These are phyloP conservation scores for Ganaspis brasiliensis DNA, from an alignment of 2,888 invertebrate genomes.

Conservation along the genomic window DNA sequence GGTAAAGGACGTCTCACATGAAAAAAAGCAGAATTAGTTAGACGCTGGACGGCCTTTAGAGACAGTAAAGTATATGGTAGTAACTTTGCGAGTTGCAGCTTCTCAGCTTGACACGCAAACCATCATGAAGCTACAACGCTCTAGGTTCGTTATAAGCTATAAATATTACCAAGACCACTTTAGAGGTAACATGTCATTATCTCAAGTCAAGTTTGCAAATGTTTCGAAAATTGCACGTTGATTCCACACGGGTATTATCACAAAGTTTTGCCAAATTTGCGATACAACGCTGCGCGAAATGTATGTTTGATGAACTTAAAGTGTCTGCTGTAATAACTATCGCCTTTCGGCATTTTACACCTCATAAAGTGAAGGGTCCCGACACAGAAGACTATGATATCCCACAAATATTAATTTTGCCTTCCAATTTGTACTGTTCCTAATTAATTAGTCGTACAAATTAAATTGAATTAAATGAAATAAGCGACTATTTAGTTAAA, in stretches of 20 bases:
- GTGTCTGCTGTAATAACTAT: conserved; percentile 21
- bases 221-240: conserved; percentile 69
- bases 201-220: too few species aligned
- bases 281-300: too few species aligned
- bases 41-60: conserved; percentile 59
- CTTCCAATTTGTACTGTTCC: too few species aligned
- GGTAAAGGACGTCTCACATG: conserved; percentile 36
- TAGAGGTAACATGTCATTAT: conserved; percentile 70
- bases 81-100: conserved; percentile 45
- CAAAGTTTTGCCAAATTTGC: conserved; percentile 70
- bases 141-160: conserved; percentile 52
- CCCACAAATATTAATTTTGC: too few species aligned
- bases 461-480: neutral
- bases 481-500: neutral
- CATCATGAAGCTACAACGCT: conserved; percentile 29
- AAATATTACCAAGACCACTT: conserved; percentile 46
- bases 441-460: too few species aligned
- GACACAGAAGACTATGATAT: too few species aligned
- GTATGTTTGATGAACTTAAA: too few species aligned
- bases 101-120: conserved; percentile 61
- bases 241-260: conserved; percentile 57
- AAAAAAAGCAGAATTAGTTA: conserved; percentile 51
- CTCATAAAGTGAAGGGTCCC: too few species aligned
- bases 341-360: too few species aligned
- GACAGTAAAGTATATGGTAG: conserved; percentile 64